phyloP scores from a whole-genome alignment of 2,113 vertebrate species.

The Atrichornis clamosus region DNA sequence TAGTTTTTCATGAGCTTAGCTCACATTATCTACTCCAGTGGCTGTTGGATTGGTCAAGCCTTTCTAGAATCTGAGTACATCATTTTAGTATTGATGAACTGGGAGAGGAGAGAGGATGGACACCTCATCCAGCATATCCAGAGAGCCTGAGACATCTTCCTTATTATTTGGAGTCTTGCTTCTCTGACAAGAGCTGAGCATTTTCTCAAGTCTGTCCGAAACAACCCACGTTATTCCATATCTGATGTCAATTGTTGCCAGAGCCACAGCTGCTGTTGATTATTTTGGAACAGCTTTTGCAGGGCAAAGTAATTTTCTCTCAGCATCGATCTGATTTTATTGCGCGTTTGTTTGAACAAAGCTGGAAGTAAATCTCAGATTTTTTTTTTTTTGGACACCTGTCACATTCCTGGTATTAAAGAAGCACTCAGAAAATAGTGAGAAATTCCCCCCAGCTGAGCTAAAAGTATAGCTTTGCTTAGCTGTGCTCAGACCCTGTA shows the following conservation, averaged over 20 bases:
- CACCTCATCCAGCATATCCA: neutral
- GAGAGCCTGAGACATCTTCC: neutral
- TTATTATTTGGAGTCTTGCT: neutral
- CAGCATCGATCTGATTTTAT: neutral
- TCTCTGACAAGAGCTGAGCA: neutral
- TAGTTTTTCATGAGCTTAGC: neutral
- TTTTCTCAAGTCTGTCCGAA: neutral
- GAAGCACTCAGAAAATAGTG: neutral
- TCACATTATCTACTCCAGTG: neutral
- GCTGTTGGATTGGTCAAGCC: neutral
- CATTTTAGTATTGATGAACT: neutral
- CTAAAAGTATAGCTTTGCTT: neutral
- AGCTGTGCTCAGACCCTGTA: neutral
- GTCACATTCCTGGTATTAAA: neutral
- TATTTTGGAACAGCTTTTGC: neutral
- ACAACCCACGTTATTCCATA: neutral
- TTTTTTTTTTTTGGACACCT: neutral
- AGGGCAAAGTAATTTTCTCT: neutral
- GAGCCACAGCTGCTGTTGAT: neutral
- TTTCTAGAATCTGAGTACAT: neutral
- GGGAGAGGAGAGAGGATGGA: neutral
- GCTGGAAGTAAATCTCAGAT: neutral
- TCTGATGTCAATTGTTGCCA: neutral
- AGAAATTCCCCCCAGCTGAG: neutral
- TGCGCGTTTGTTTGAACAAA: neutral